phyloP scores from a whole-genome alignment of 2,113 vertebrate genomes.

The Irena cyanogastra region DNA sequence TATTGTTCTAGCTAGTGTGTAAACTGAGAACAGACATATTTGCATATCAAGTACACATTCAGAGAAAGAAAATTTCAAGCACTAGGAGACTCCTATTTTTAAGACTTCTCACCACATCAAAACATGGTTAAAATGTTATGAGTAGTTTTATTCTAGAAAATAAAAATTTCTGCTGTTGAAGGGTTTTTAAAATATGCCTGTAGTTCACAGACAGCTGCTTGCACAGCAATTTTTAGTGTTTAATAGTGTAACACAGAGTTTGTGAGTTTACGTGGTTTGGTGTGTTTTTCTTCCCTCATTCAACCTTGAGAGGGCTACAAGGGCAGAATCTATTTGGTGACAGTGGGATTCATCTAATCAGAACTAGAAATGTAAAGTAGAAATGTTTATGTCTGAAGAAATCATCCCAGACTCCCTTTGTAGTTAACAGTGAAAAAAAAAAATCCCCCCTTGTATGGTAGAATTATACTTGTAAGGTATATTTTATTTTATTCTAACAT shows the following conservation, averaged over 20 bases:
- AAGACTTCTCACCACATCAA: background rate
- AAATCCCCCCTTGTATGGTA: accelerated
- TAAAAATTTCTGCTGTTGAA: background rate
- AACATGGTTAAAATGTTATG: background rate
- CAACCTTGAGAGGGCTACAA: background rate
- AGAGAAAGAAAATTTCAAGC: background rate
- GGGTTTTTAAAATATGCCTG: background rate
- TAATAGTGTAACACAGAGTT: background rate
- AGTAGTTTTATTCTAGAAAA: background rate
- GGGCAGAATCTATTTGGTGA: background rate
- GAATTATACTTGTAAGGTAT: background rate
- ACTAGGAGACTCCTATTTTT: background rate
- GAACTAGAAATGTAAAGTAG: background rate
- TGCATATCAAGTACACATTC: background rate
- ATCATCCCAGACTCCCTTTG: background rate
- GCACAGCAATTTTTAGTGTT: background rate
- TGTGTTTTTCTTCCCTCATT: background rate
- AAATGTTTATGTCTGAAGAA: background rate
- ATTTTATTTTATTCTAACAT: background rate
- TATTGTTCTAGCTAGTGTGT: background rate
- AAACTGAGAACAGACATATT: background rate
- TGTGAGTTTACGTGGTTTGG: accelerated
- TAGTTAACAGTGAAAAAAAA: background rate
- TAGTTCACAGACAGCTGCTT: background rate
- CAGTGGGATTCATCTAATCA: background rate